A percentile compares a stretch with the other conserved stretches of the same genome.
These are phyloP conservation scores for Drosophila mauritiana DNA, from an alignment of 1,140 invertebrate genomes.

Conservation along the genomic window DNA sequence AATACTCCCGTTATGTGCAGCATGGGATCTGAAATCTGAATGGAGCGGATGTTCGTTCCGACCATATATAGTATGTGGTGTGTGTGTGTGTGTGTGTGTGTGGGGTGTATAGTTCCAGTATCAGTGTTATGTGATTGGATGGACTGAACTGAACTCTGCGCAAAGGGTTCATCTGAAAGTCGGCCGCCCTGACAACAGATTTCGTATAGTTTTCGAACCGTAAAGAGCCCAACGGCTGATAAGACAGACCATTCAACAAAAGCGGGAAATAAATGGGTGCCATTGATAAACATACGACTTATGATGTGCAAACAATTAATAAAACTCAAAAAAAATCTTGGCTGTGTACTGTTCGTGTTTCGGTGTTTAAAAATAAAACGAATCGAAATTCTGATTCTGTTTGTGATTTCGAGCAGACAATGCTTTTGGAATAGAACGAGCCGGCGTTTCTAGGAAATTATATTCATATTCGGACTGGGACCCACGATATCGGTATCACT, in stretches of 20 bases:
- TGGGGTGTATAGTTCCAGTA: conserved; percentile 25
- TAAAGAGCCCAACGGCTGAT: conserved; percentile 53
- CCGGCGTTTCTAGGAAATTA: conserved; percentile 8
- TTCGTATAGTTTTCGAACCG: conserved; percentile 19
- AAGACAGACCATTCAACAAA: conserved; percentile 32
- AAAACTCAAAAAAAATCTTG: not conserved
- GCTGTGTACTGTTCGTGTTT: conserved; percentile 8
- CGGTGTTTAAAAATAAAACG: conserved; percentile 9
- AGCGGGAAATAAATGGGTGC: conserved; percentile 26
- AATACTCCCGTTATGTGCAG: not conserved
- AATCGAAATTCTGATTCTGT: conserved; percentile 6
- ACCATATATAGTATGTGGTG: conserved; percentile 24
- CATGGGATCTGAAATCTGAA: conserved; percentile 67
- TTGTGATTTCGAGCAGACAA: conserved; percentile 11
- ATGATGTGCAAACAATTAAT: conserved; percentile 39
- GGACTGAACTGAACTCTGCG: conserved; percentile 77
- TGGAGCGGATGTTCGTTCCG: conserved; percentile 74
- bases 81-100: conserved; percentile 4
- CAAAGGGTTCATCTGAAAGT: conserved; percentile 63
- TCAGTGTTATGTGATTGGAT: conserved; percentile 24
- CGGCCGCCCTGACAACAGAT: conserved; percentile 60
- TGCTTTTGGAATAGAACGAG: conserved; percentile 43
- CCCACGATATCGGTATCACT: not conserved
- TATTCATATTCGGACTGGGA: conserved; percentile 1
- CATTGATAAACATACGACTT: conserved; percentile 51